These are phyloP conservation scores for Rhinella marina DNA, from an alignment of 2,797 vertebrate genomes.

Conservation along the genomic window DNA sequence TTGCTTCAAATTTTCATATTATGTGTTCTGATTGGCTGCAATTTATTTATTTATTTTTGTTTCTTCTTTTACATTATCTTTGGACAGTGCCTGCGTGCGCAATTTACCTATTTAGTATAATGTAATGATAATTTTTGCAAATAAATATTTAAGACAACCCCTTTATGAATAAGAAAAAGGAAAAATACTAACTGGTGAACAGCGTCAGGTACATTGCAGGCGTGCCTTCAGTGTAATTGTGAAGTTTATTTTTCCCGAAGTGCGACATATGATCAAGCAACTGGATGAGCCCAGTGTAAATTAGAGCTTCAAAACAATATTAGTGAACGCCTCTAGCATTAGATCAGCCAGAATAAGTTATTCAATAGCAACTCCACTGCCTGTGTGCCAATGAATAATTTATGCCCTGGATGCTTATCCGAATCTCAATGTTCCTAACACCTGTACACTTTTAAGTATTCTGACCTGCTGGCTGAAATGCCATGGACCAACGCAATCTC, in stretches of 20 bases:
- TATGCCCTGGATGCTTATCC: constrained; percentile 2
- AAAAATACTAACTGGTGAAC: too few species aligned
- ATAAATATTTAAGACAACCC: too few species aligned
- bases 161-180: too few species aligned
- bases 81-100: too few species aligned
- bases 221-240: neutral
- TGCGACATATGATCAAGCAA: neutral
- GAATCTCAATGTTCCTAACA: constrained; percentile 13
- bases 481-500: neutral
- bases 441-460: constrained; percentile 19
- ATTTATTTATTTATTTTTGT: too few species aligned
- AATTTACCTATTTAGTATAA: too few species aligned
- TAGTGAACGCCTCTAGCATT: neutral
- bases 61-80: too few species aligned
- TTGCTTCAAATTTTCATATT: too few species aligned
- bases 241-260: neutral
- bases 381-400: constrained; percentile 39
- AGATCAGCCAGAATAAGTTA: neutral
- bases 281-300: neutral
- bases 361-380: neutral
- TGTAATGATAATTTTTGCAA: too few species aligned
- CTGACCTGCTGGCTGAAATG: neutral
- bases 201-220: neutral
- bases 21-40: too few species aligned
- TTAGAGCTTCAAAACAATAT: neutral